Conservation (phyloP, 2,797 vertebrate species). For the Xiphophorus birchmanni region DNA sequence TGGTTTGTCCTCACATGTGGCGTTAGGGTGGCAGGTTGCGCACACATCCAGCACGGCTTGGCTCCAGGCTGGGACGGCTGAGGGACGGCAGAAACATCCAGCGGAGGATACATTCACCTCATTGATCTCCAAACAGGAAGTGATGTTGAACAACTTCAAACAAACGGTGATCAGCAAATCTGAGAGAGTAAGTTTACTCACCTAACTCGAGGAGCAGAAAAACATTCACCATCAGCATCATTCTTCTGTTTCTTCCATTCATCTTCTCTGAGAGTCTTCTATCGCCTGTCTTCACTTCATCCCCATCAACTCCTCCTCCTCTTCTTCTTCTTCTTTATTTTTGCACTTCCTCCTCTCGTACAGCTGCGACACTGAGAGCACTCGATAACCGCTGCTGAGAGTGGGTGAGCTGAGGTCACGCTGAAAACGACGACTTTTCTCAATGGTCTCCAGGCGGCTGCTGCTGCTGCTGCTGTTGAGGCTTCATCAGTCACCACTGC, state of each 20-base stretch:
- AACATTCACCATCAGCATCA: neutral
- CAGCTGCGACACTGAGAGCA: constrained; percentile 32
- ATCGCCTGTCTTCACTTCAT: constrained; percentile 30
- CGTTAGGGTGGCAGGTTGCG: constrained; percentile 85
- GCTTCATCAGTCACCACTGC: constrained; percentile 52
- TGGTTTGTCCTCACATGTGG: constrained; percentile 84
- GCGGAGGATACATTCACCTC: neutral
- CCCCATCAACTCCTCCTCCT: constrained; percentile 5
- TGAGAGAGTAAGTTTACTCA: constrained; percentile 42
- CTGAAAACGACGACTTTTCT: constrained; percentile 35
- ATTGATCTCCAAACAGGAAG: neutral
- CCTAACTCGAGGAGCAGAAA: constrained; percentile 67
- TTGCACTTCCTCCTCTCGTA: constrained; percentile 46
- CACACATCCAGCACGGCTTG: constrained; percentile 80
- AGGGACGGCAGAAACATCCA: neutral
- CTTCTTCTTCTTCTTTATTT: neutral
- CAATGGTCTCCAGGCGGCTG: constrained; percentile 42
- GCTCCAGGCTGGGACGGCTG: constrained; percentile 34
- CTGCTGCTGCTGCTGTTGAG: constrained; percentile 61
- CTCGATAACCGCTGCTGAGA: constrained; percentile 59
- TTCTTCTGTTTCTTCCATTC: constrained; percentile 30
- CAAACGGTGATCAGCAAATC: neutral
- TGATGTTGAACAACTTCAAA: neutral
- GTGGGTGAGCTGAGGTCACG: constrained; percentile 59
- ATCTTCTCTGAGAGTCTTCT: constrained; percentile 37